Evolutionary conservation across 2,888 invertebrate species (phyloP).

Genomic region (Leptinotarsa tumamoca): DNA sequence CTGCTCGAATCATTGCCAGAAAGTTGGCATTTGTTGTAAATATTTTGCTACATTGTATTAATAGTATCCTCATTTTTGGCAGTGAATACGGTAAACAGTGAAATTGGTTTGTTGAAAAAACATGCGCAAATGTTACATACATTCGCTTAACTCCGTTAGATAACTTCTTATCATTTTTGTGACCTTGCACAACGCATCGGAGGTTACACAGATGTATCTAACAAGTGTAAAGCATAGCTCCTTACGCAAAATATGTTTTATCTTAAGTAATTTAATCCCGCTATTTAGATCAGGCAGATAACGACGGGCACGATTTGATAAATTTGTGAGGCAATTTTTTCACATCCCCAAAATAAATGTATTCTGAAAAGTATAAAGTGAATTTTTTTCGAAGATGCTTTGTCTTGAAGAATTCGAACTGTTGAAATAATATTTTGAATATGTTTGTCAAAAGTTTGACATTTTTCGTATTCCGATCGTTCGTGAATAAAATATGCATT

Average conservation of each 20-base stretch:
- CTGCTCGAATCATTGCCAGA: conserved; percentile 31
- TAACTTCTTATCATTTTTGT: conserved; percentile 38
- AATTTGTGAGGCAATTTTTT: neutral
- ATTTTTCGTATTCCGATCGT: too few relatives aligned
- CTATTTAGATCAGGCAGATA: conserved; percentile 8
- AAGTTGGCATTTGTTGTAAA: conserved; percentile 38
- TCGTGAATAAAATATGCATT: too few relatives aligned
- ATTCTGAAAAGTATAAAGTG: too few relatives aligned
- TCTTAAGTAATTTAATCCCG: conserved; percentile 17
- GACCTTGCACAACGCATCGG: conserved; percentile 43
- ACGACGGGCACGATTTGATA: neutral
- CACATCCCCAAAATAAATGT: neutral
- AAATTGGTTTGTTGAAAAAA: conserved; percentile 30
- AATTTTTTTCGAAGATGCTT: too few relatives aligned
- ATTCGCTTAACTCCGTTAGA: conserved; percentile 33
- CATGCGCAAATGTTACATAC: conserved; percentile 30
- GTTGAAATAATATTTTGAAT: too few relatives aligned
- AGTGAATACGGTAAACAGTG: conserved; percentile 36
- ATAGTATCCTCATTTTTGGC: conserved; percentile 37
- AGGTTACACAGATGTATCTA: conserved; percentile 35
- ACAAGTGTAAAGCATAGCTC: conserved; percentile 9
- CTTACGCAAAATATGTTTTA: conserved; percentile 19
- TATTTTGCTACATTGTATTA: conserved; percentile 45
- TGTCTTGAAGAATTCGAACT: too few relatives aligned
- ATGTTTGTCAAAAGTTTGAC: too few relatives aligned